phyloP scores from a whole-genome alignment of 2,113 vertebrate species.

The Speoplatyrhinus poulsoni region DNA sequence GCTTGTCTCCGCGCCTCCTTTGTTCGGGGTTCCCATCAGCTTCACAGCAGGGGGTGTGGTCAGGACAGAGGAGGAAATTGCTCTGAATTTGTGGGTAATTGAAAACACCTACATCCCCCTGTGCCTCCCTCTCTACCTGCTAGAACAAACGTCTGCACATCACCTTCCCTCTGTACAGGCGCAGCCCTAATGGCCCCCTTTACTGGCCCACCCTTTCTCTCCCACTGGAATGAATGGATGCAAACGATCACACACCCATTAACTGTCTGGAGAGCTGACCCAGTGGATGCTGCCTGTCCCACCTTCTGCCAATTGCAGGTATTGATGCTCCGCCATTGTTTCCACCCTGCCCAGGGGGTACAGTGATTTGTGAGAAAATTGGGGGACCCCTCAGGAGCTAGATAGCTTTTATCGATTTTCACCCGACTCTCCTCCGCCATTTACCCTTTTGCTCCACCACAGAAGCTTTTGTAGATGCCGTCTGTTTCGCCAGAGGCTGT shows the following conservation, averaged over 20 bases:
- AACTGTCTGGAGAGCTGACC: constrained; percentile 67
- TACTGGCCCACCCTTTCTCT: constrained; percentile 55
- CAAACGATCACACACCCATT: constrained; percentile 70
- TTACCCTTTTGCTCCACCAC: constrained; percentile 42
- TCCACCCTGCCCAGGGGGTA: constrained; percentile 67
- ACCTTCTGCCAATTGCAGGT: constrained; percentile 73
- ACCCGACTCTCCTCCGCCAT: constrained; percentile 52
- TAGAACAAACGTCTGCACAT: constrained; percentile 51
- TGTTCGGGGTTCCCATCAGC: constrained; percentile 74
- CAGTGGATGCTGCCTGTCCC: constrained; percentile 52
- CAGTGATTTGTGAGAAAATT: constrained; percentile 75
- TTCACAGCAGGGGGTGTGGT: constrained; percentile 67
- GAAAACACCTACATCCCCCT: constrained; percentile 75
- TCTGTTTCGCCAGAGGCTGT: constrained; percentile 36
- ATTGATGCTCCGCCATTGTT: constrained; percentile 77
- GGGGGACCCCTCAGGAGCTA: constrained; percentile 71
- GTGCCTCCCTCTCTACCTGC: constrained; percentile 51
- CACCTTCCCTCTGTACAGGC: constrained; percentile 54
- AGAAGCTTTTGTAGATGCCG: constrained; percentile 51
- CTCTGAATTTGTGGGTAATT: constrained; percentile 75
- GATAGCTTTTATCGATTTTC: constrained; percentile 78
- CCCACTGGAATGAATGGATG: constrained; percentile 76
- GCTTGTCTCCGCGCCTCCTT: constrained; percentile 60
- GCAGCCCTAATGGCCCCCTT: constrained; percentile 59
- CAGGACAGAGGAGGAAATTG: constrained; percentile 77